Base-by-base conservation (phyloP, 2,888 invertebrate genomes). In the Caenorhabditis virilis region DNA sequence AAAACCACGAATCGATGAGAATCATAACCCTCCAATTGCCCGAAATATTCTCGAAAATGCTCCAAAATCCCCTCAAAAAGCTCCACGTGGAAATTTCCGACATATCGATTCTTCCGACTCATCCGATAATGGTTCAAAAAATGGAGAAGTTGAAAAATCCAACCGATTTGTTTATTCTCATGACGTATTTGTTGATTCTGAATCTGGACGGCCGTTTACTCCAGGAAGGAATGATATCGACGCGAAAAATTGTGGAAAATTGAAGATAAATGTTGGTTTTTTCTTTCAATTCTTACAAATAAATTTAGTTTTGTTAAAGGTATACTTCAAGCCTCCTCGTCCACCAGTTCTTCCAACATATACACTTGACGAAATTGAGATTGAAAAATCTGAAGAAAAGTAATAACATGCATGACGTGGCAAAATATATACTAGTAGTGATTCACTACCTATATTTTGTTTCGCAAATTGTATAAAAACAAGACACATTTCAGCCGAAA, bases 311-410 rank as follows among this genome's bases (percentile, higher is more conserved):
- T 11, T 11, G 7, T n/a, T 55, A 2, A 38, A 61, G 54, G 63
- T 63, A 13, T 63, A 63, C 27, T 63, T 63, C 45, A 57, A 52
- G 35, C 62, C 57, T 16, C 52, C 52, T 9, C 35, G 42, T n/a
- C 51, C 61, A 7, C 55, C 51, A 16, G 49, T 58, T 6, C 38
- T 41, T 6, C 42, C 41, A 13, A 42, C 18, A 22, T 64, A 64
- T 56, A 42, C 46, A 23, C 30, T 64, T 38, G 64, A 64, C 47
- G 64, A 64, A 30, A 58, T 64, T 42, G 58, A 64, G 43, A 64
- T 64, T 18, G 58, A 58, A 27, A 57, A 50, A 35, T 26, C 42
- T 15, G 48, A 49, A 6, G 53, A 45, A 11, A 46, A 38, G 61
- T 61, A 46, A 55, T 54, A 51, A 54, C n/a, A n/a, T n/a, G n/a